Evolutionary conservation across 2,888 invertebrate species (phyloP), one percentile per base, ranked within the genome.

Genomic region (Ypsolopha sequella): DNA sequence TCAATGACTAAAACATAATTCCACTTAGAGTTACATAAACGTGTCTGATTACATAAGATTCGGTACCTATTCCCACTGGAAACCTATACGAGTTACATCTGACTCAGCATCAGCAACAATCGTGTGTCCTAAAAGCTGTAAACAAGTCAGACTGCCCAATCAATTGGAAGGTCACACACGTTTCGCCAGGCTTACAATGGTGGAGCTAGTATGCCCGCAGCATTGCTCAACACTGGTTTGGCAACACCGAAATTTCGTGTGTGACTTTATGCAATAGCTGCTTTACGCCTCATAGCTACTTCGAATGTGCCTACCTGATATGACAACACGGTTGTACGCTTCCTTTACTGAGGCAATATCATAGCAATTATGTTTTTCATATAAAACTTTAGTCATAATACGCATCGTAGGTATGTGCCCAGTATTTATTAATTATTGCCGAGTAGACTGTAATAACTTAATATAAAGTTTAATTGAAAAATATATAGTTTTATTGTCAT

Each of bases 201-300:
- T 74, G 68, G 58, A 60, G 70, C 66, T 70, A 72, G 71, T 67
- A 73, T 70, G 70, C 63, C n/a, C n/a, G 65, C 64, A 65, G 60
- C 63, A 65, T 82, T 80, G 78, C 81, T 66, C 76, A 82, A 84
- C 10, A 4, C 39, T 10, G 8, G 36, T 48, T 77, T 82, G 81
- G 80, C 82, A 80, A 82, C 82, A 80, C 72, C 74, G 66, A 78
- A 80, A 80, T 80, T 82, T 84, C 81, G 80, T 82, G 79, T 80
- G 80, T 63, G 61, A 61, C 66, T 79, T 80, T 74, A 75, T 63
- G 73, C 81, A 80, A 77, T 65, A 65, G 68, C 65, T 70, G 53
- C 51, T 51, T 53, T 54, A 54, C 49, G 50, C 54, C 52, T 47
- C 41, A 46, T 46, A 47, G 47, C 11, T 36, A 13, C 38, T 24